A percentile compares a stretch with the other conserved stretches of the same genome.
These are phyloP conservation scores for Acheta domesticus DNA, from an alignment of 2,888 invertebrate species.

Conservation along the genomic window DNA sequence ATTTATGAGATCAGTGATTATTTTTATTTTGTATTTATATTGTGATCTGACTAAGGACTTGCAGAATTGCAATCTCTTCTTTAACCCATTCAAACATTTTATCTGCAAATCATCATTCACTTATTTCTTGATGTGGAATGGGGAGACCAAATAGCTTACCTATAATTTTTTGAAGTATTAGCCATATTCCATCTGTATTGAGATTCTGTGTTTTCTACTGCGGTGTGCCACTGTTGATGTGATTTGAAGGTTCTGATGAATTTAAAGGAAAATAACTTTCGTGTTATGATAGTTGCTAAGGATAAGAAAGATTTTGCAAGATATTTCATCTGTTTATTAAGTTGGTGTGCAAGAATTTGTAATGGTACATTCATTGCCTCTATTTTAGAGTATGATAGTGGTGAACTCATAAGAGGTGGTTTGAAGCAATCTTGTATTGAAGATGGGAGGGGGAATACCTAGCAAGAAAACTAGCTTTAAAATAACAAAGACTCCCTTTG, in stretches of 20 bases:
- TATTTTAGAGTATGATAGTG: background rate
- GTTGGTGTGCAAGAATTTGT: background rate
- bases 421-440: constrained; percentile 20
- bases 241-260: constrained; percentile 5
- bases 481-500: constrained; percentile 20
- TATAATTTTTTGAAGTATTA: background rate
- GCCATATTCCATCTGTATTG: background rate
- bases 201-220: background rate
- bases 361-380: constrained; percentile 18
- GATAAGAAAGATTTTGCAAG: background rate
- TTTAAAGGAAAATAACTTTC: constrained; percentile 1
- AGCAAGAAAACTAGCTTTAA: constrained; percentile 18
- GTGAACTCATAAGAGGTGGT: background rate
- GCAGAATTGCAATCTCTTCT: background rate
- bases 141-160: background rate
- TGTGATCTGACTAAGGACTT: background rate
- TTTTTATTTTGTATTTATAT: no score
- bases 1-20: no score
- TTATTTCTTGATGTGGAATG: background rate
- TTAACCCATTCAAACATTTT: background rate
- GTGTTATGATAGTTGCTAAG: background rate
- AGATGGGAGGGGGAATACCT: background rate
- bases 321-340: background rate
- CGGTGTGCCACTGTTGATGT: background rate
- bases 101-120: background rate